Conservation (phyloP, 2,113 vertebrate species). For the Dromaius novaehollandiae region DNA sequence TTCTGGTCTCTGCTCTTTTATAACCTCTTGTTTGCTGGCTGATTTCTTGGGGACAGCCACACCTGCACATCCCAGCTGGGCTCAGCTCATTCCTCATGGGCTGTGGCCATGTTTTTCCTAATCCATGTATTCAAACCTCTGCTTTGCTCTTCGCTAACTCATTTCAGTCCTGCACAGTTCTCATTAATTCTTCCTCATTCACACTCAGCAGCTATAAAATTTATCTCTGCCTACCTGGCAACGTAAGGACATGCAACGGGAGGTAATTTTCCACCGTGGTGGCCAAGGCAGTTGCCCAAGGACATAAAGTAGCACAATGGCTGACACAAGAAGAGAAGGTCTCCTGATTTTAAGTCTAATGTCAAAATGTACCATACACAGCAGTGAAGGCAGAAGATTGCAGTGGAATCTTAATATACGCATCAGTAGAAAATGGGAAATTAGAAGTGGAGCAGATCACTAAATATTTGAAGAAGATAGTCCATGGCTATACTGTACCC, state of each 20-base stretch:
- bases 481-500: neutral
- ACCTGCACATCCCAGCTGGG: neutral
- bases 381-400: neutral
- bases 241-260: neutral
- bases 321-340: neutral
- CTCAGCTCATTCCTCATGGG: neutral
- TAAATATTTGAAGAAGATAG: neutral
- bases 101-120: neutral
- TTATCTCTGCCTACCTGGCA: neutral
- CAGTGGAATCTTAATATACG: neutral
- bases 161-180: neutral
- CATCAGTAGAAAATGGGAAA: neutral
- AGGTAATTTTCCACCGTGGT: neutral
- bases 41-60: neutral
- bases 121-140: neutral
- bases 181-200: neutral
- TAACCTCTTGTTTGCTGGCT: neutral
- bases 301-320: neutral
- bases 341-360: neutral
- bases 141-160: neutral
- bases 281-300: neutral
- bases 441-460: neutral
- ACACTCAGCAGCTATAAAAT: neutral
- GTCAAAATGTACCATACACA: neutral
- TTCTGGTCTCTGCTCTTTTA: neutral